Evolutionary conservation across 2,797 vertebrate genomes (phyloP).

Genomic region (Sebastes minor): DNA sequence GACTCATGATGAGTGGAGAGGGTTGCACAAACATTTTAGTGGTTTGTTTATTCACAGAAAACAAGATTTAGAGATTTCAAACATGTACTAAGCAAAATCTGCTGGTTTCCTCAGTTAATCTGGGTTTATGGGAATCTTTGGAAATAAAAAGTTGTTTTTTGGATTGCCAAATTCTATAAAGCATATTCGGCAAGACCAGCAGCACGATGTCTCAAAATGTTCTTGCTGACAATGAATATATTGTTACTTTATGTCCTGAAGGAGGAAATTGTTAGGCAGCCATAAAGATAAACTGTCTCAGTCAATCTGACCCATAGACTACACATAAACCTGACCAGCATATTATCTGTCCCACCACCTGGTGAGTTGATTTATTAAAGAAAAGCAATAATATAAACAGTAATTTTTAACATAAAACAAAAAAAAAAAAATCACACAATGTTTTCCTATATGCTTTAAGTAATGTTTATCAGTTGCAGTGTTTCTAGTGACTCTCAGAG

Average conservation of each 20-base stretch:
- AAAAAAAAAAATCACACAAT: not conserved
- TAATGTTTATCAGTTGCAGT: not conserved
- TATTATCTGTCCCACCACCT: not conserved
- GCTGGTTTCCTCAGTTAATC: not conserved
- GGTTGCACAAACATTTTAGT: not conserved
- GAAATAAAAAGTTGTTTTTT: no score
- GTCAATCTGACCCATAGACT: not conserved
- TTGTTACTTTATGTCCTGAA: constrained; percentile 2
- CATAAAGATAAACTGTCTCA: constrained; percentile 49
- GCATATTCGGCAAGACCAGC: not conserved
- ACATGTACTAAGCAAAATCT: not conserved
- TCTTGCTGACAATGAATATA: not conserved
- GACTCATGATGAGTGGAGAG: no score
- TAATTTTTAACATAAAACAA: not conserved
- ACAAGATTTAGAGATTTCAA: not conserved
- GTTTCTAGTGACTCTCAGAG: not conserved
- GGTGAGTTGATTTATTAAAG: not conserved
- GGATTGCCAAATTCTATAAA: not conserved
- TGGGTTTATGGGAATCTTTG: not conserved
- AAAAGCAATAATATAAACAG: not conserved
- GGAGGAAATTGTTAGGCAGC: not conserved
- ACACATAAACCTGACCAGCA: not conserved
- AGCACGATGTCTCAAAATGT: not conserved
- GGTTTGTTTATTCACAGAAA: not conserved
- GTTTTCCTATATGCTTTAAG: not conserved